Conservation (phyloP, 1,140 invertebrate genomes). For the Drosophila pachea region DNA sequence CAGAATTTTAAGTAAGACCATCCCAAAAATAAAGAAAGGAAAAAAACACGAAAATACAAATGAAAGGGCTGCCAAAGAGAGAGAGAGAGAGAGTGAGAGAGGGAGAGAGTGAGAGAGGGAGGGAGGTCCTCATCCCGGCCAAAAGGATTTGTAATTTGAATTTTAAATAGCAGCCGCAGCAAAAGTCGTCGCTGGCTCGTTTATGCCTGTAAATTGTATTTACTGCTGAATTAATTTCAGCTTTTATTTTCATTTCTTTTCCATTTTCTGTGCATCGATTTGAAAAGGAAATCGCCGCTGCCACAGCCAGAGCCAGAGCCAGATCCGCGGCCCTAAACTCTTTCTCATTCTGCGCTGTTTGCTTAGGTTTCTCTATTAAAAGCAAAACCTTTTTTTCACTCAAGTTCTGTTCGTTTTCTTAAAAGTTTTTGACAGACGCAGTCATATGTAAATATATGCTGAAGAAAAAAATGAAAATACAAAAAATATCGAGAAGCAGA, state of each 20-base stretch:
- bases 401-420: constrained; percentile 36
- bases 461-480: constrained; percentile 8
- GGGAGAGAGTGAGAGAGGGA: constrained; percentile 28
- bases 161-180: constrained; percentile 65
- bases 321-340: neutral
- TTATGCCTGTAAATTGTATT: constrained; percentile 60
- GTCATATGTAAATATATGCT: constrained; percentile 66
- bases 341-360: constrained; percentile 41
- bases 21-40: neutral
- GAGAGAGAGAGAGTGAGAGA: constrained; percentile 22
- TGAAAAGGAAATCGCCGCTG: constrained; percentile 28
- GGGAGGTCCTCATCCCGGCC: neutral
- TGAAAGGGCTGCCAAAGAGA: constrained; percentile 24
- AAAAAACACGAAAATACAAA: neutral
- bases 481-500: constrained; percentile 2
- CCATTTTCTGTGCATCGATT: constrained; percentile 31
- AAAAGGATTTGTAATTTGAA: constrained; percentile 76
- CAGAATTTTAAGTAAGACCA: constrained; percentile 38
- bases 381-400: constrained; percentile 49
- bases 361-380: constrained; percentile 72
- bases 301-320: neutral
- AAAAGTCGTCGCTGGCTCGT: constrained; percentile 15
- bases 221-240: constrained; percentile 74
- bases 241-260: constrained; percentile 58
- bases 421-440: constrained; percentile 72